Evolutionary conservation across 2,888 invertebrate genomes (phyloP), one percentile per base, ranked within the genome.

Genomic region (Amphipyra berbera): DNA sequence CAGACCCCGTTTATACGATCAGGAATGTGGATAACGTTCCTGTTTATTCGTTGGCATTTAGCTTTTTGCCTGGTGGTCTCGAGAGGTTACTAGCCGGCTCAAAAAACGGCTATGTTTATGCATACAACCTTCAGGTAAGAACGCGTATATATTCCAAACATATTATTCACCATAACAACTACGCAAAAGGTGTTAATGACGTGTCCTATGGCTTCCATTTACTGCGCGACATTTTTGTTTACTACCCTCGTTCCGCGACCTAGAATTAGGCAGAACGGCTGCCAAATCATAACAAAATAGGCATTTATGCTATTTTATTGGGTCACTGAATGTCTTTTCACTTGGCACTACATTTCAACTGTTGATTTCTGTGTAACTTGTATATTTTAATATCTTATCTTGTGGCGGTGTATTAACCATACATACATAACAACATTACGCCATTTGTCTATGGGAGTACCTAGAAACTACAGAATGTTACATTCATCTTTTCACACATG

Each of bases 51-150:
- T 85, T 97, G 78, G 96, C 96, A 79, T 97, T 97, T 85, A 96
- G 96, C 86, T 95, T 94, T 88, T 88, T 95, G 80, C 92, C 92
- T 73, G 95, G 95, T 71, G 95, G 95, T 78, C 95, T 95, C 73
- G 96, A 96, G 84, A 95, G 95, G 84, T 93, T 98, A 82, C 95
- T 97, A 85, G 97, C 97, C 81, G 97, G 97, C 65, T 96, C 97
- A 37, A 96, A 96, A 85, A 96, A 96, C 87, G 98, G 98, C 78
- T 96, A 95, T 82, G 96, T 97, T 78, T 96, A 97, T 90, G 95
- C 97, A 85, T 98, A 97, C 97, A 97, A 97, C 93, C 95, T 98
- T 88, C 96, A 97, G 95, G 97, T 97, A 92, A 93, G 92, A 81
- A 85, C 81, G 83, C 66, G 71, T 82, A 54, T 27, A 65, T 83